Conservation (phyloP, 1,140 invertebrate genomes). For the Schlechtendalia chinensis region DNA sequence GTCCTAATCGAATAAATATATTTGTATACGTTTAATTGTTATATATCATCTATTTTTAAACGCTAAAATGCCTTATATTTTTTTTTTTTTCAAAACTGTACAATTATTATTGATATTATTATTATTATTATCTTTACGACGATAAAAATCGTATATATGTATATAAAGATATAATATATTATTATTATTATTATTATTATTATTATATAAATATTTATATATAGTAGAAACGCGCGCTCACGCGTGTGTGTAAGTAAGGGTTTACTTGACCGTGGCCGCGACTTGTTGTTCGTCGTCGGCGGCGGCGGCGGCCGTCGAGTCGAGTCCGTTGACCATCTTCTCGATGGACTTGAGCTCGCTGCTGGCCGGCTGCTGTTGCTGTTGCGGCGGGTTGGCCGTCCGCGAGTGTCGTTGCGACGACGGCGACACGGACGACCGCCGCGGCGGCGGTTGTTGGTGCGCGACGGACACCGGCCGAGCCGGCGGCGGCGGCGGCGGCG, state of each 20-base stretch:
- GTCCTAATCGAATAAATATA: constrained; percentile 27
- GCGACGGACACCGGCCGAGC: constrained; percentile 49
- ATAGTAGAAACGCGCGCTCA: neutral
- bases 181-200: too few species aligned
- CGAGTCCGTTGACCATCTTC: constrained; percentile 93
- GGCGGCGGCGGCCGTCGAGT: constrained; percentile 59
- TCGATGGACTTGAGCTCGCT: constrained; percentile 91
- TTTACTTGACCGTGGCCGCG: constrained; percentile 31
- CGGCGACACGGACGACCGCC: constrained; percentile 38
- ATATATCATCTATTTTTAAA: too few species aligned
- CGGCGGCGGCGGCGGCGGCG: constrained; percentile 15
- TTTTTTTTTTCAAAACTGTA: neutral
- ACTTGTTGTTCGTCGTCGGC: constrained; percentile 56
- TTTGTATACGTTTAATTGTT: too few species aligned
- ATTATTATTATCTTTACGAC: too few species aligned
- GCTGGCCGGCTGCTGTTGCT: constrained; percentile 50
- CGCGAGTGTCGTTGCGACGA: constrained; percentile 57
- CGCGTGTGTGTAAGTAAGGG: neutral
- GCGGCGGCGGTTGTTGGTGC: constrained; percentile 28
- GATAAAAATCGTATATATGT: neutral
- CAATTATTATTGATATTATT: too few species aligned
- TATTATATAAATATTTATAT: neutral
- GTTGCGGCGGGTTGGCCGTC: constrained; percentile 31
- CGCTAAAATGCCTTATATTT: constrained; percentile 19
- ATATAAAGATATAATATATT: neutral